A percentile compares a stretch with the other conserved stretches of the same genome.
phyloP scores from a whole-genome alignment of 53 echinoderm and acorn worm species.

The Apostichopus leukothele region DNA sequence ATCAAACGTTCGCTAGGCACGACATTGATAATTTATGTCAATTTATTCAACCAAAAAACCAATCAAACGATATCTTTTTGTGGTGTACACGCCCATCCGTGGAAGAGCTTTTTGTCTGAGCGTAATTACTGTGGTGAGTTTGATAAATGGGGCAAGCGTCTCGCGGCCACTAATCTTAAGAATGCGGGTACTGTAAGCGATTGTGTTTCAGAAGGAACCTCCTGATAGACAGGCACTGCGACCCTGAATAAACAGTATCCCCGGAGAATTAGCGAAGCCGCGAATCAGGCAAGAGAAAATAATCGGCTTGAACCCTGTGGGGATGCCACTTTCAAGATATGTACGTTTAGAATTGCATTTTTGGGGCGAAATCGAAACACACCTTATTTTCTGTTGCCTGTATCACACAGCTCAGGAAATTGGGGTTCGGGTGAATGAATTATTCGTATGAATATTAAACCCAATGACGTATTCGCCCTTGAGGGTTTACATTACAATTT shows the following conservation, averaged over 20 bases:
- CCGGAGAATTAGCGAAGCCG: slow-evolving; percentile 53
- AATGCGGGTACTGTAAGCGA: slow-evolving; percentile 94
- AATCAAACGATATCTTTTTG: slow-evolving; percentile 59
- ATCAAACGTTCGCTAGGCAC: slow-evolving; percentile 35
- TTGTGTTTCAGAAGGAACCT: slow-evolving; percentile 85
- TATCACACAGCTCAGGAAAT: slow-evolving; percentile 6
- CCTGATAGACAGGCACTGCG: slow-evolving; percentile 59
- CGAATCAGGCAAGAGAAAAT: slow-evolving; percentile 50
- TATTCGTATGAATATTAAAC: slow-evolving; percentile 43
- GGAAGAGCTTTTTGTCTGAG: slow-evolving; percentile 41
- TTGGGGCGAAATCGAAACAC: slow-evolving; percentile 47
- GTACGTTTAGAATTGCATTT: slow-evolving; percentile 47
- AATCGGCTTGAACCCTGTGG: slow-evolving; percentile 50
- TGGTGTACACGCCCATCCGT: slow-evolving; percentile 58
- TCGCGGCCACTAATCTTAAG: slow-evolving; percentile 94
- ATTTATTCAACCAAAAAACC: slow-evolving; percentile 58
- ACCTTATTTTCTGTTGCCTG: slow-evolving; percentile 29
- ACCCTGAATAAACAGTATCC: slow-evolving; percentile 56
- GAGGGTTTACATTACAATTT: slow-evolving; percentile 26
- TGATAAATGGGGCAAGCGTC: slow-evolving; percentile 79
- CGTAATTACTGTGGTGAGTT: slow-evolving; percentile 53
- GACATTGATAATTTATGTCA: slow-evolving; percentile 53
- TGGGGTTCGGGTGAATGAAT: slow-evolving; percentile 18
- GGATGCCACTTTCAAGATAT: slow-evolving; percentile 40
- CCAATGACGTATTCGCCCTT: slow-evolving; percentile 21